Evolutionary conservation across 2,888 invertebrate species (phyloP), one percentile per base, ranked within the genome.

Genomic region (Drosophila pseudotalamancana): DNA sequence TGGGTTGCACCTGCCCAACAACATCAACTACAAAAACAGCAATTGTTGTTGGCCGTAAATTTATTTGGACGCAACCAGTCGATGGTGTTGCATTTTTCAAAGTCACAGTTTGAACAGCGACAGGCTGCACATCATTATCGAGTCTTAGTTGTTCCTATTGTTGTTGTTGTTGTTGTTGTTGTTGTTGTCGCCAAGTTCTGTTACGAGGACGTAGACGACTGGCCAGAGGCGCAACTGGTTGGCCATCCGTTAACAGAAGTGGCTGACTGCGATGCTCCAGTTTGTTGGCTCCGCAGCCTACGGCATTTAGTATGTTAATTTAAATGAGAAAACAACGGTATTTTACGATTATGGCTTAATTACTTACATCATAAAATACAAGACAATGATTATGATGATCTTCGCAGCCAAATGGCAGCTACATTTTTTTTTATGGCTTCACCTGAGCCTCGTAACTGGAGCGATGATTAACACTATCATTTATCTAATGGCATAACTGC

Each of bases 311-410:
- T 68, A 79, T 88, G 81, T 80, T 87, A 81, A 88, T 88, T 87
- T 74, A 78, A 87, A 84, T 84, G 78, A 77, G 75, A 81, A 78
- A 72, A 42, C 32, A 83, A 87, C 88, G 88, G 88, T 60, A 69
- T 61, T 88, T 85, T 74, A 88, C 75, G 88, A 88, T 88, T 88
- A 85, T 88, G 75, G 85, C 85, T 85, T 87, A 87, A 85, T 85
- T 87, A 76, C 78, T 71, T 67, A 81, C 76, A 77, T 68, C 67
- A 82, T 78, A 67, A 75, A 87, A 54, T 55, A 56, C 45, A 35
- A 23, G 66, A 57, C 61, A 66, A 64, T 62, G 65, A 56, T 51
- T 39, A 60, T 55, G 42, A 51, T 63, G 54, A 62, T 75, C 56
- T 60, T 42, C 29, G 34, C 16, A 46, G 32, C 51, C 42, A 56